These are phyloP conservation scores for Caenorhabditis virilis DNA, from an alignment of 2,888 invertebrate genomes.

Conservation along the genomic window DNA sequence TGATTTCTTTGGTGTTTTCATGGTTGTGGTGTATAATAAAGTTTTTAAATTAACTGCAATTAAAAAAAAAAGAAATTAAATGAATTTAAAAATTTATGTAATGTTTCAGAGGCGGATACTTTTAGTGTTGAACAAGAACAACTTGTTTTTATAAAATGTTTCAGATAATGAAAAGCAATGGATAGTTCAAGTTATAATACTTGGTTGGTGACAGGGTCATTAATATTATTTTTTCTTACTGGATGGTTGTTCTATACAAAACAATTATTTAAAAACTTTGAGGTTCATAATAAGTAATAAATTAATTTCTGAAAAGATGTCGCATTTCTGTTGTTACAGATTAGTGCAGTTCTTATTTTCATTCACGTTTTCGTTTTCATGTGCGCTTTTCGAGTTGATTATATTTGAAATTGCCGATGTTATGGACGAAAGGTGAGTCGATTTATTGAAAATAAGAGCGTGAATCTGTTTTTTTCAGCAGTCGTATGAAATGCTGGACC, in stretches of 20 bases:
- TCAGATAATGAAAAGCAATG: conserved; percentile 6
- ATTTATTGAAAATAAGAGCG: not conserved
- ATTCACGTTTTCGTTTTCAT: conserved; percentile 90
- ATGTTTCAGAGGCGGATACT: too few species aligned
- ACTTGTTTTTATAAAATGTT: too few species aligned
- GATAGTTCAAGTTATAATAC: conserved; percentile 21
- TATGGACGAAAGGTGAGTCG: conserved; percentile 81
- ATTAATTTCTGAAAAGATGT: conserved; percentile 3
- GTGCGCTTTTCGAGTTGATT: conserved; percentile 97
- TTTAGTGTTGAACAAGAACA: too few species aligned
- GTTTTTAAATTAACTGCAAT: too few species aligned
- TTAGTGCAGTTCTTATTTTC: conserved; percentile 94
- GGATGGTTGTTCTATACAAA: conserved; percentile 99
- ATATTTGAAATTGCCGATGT: conserved; percentile 97
- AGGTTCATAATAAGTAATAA: conserved; percentile 45
- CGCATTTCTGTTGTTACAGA: too few species aligned
- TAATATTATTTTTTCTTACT: conserved; percentile 84
- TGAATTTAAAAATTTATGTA: too few species aligned
- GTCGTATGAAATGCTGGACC: conserved; percentile 92
- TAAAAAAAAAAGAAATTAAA: too few species aligned
- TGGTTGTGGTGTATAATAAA: too few species aligned
- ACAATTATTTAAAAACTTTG: conserved; percentile 72
- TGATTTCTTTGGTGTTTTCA: too few species aligned
- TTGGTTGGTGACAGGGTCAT: conserved; percentile 23
- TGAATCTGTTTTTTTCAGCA: conserved; percentile 74